phyloP scores from a whole-genome alignment of 1,140 invertebrate genomes.

The Rhopalosiphum padi region DNA sequence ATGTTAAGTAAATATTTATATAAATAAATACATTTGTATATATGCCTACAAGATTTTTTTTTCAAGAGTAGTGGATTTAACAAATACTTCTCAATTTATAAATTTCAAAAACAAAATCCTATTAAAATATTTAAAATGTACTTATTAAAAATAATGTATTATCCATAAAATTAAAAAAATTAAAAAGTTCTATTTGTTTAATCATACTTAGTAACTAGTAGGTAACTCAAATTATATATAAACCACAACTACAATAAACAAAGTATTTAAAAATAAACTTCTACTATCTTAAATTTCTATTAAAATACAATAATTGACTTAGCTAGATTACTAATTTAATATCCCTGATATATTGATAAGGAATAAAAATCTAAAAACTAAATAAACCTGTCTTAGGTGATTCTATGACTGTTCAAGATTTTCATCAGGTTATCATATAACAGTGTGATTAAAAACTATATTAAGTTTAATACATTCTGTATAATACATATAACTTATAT shows the following conservation, averaged over 20 bases:
- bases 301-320: slow-evolving; percentile 9
- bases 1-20: neutral
- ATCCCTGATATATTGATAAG: neutral
- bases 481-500: neutral
- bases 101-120: neutral
- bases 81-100: neutral
- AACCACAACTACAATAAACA: neutral
- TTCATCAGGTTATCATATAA: neutral
- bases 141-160: neutral
- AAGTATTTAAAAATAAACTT: neutral
- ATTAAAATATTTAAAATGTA: neutral
- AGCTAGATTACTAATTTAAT: neutral
- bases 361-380: neutral
- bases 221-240: neutral
- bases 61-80: neutral
- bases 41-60: neutral
- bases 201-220: neutral
- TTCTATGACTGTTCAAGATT: slow-evolving; percentile 11
- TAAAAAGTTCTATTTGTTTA: neutral
- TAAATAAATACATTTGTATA: neutral
- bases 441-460: neutral
- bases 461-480: neutral
- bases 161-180: neutral
- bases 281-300: neutral
- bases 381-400: neutral